Conservation (phyloP, 2,113 vertebrate species). For the Sinocyclocheilus rhinocerous region DNA sequence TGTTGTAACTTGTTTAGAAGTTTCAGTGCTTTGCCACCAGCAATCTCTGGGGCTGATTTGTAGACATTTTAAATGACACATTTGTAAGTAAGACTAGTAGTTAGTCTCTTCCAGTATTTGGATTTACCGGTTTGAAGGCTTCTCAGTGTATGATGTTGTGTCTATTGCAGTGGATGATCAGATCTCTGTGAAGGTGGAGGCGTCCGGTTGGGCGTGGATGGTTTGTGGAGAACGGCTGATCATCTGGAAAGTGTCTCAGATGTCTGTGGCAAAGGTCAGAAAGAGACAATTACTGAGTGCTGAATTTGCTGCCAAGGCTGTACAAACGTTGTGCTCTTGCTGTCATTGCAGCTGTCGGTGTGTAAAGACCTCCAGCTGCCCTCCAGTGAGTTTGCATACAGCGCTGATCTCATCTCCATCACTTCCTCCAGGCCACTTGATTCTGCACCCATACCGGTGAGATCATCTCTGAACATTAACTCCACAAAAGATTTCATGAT, state of each 20-base stretch:
- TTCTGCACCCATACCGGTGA: conserved; percentile 78
- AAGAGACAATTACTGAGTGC: background rate
- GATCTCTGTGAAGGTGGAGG: conserved; percentile 85
- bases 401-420: conserved; percentile 84
- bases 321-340: background rate
- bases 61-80: no score
- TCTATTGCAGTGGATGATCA: conserved; percentile 79
- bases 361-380: conserved; percentile 95
- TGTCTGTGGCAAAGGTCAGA: conserved; percentile 87
- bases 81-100: no score
- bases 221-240: conserved; percentile 87
- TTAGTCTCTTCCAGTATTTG: background rate
- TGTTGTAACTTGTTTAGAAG: no score
- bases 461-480: background rate
- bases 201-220: conserved; percentile 94
- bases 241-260: conserved; percentile 92
- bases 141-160: conserved; percentile 18
- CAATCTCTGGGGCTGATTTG: no score
- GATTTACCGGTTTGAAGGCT: background rate
- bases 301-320: background rate
- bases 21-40: no score
- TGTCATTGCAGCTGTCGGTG: conserved; percentile 78
- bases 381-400: conserved; percentile 80
- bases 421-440: conserved; percentile 76
- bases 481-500: background rate